Base-by-base conservation (phyloP, 2,797 vertebrate genomes). In the Pangasius mekongensis region DNA sequence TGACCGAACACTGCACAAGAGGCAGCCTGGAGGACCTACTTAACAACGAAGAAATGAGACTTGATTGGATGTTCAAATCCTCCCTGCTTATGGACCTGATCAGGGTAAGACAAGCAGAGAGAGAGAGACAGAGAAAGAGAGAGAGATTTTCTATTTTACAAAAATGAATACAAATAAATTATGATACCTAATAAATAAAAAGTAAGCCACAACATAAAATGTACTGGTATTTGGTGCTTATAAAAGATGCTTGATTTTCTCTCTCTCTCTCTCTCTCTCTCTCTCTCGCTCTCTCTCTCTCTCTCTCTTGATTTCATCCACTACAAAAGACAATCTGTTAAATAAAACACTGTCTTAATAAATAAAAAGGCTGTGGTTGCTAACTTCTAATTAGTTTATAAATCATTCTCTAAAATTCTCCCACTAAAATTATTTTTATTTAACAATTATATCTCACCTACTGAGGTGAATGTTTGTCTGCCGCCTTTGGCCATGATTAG, bases 31-130 rank as follows among this genome's bases (percentile, higher is more conserved):
- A 99, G 76, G 97, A 99, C 87, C 95, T 99, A 2, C 95, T 99
- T 78, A 89, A 33, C 85, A 98, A 98, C 0, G 95, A 97, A 78
- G 97, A 99, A 6, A 98, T 99, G 93, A 98, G 98, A 87, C 95
- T 99, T 0, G 98, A 99, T 92, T 99, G 98, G 98, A 99, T 99
- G 98, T 99, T 99, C 93, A 99, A 99, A 92, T 98, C 98, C 1
- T 99, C 98, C 4, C 94, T 99, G 66, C 93, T 99, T 49, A 94
- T 98, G 87, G 98, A 99, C 93, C 96, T 99, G 89, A 97, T 99
- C 91, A 97, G 97, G 96, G 98, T 98, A 91, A 90, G 90, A 54
- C 43, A 66, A 5, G 64, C 10, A 43, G 22, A 64, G 11, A 11
- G 3, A 43, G 56, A 27, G 11, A 43, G 20, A 60, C 1, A 36